These are phyloP conservation scores for Enteromius unitaeniatus DNA, from an alignment of 2,797 vertebrate genomes.

Conservation along the genomic window DNA sequence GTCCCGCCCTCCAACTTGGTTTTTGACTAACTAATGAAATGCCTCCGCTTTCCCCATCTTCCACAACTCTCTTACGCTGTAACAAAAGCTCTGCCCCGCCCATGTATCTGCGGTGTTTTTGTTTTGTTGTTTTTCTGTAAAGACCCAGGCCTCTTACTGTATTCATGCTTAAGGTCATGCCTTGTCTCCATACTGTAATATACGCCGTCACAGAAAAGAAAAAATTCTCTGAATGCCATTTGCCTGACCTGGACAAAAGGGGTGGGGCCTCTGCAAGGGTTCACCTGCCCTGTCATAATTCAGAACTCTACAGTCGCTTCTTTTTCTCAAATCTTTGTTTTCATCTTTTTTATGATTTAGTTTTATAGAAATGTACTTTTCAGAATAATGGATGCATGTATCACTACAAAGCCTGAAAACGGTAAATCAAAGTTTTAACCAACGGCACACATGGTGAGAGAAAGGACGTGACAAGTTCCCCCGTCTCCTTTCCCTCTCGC, in stretches of 20 bases:
- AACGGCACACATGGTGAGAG: constrained; percentile 57
- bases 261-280: constrained; percentile 58
- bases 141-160: constrained; percentile 73
- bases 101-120: constrained; percentile 55
- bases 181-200: constrained; percentile 78
- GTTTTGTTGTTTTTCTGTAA: constrained; percentile 67
- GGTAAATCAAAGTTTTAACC: constrained; percentile 52
- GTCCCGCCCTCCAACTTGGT: constrained; percentile 64
- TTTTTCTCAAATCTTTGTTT: constrained; percentile 76
- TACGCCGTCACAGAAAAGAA: constrained; percentile 53
- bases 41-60: constrained; percentile 64
- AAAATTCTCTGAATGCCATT: background rate
- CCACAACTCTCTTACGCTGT: constrained; percentile 65
- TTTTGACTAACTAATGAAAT: constrained; percentile 74
- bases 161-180: constrained; percentile 66
- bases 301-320: constrained; percentile 83
- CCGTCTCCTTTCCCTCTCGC: background rate
- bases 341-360: constrained; percentile 77
- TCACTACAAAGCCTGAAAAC: constrained; percentile 76
- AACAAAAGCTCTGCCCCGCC: constrained; percentile 62
- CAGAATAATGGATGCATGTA: constrained; percentile 80
- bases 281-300: constrained; percentile 75
- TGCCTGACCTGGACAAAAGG: constrained; percentile 42
- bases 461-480: constrained; percentile 47
- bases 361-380: constrained; percentile 68